Evolutionary conservation across 2,888 invertebrate genomes (phyloP), one percentile per base, ranked within the genome.

Genomic region (Melinopterus prodromus): DNA sequence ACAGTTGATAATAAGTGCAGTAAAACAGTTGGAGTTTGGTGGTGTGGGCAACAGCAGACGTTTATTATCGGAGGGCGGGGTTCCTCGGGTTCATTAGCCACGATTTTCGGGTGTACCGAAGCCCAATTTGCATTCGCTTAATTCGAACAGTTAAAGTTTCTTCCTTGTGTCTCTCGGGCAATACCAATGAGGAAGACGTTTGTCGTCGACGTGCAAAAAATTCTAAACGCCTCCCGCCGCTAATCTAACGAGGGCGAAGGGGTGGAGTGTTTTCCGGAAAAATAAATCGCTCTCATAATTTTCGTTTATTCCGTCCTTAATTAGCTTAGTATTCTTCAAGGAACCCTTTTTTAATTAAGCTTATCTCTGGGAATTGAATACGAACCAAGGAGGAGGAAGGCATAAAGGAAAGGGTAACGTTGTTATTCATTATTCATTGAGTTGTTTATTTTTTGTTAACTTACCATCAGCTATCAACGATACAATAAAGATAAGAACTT

Each of bases 1-100:
- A 53, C 53, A 53, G 53, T 53, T 53, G 53, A 53, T 53, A 53
- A 53, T 53, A 53, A 53, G 53, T 53, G 53, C 53, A 53, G 53
- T 53, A 53, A 53, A 53, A 53, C 53, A 53, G 53, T 53, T 53
- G 53, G 53, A 53, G 53, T 53, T 53, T 53, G 53, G 53, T 12
- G 53, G 53, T 12, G 53, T 53, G 53, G 53, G 53, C 53, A 9
- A 7, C 53, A 53, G 53, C 53, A 53, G 53, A 53, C 53, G 53
- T 53, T 53, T 53, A 53, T 53, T 53, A 53, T 53, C 53, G 53
- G 53, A 12, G 53, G 53, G 53, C 53, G 53, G 53, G 53, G 53
- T 53, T 53, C 53, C 53, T 53, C 53, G 53, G 53, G 53, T 53
- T 53, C 53, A 53, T 53, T 53, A 53, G 53, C 53, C 53, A 53